Evolutionary conservation across 2,888 invertebrate species (phyloP), one percentile per base, ranked within the genome.

Genomic region (Linyphia triangularis): DNA sequence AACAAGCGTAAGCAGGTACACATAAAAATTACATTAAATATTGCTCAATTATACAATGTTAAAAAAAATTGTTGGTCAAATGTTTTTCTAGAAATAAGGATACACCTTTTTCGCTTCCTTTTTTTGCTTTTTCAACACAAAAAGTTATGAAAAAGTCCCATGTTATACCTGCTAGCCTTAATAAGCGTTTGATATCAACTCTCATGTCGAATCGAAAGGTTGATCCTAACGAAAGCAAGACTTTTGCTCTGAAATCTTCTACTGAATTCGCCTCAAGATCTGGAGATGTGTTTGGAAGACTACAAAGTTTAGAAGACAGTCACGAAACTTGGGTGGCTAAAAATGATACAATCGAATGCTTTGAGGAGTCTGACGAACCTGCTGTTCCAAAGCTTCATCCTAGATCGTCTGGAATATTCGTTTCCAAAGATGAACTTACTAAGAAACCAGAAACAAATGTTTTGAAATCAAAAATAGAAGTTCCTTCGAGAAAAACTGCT

Each of bases 271-370:
- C 81, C 28, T 57, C 67, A 16, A 73, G 86, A 67, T 81, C 86
- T 5, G 37, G 28, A 24, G 57, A 61, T 59, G 30, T 86, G 16
- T 86, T 86, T 73, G 63, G 75, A 24, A 51, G 43, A 7, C 67
- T 86, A 3, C 40, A 59, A n/a, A 13, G 16, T 19, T 26, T 86
- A n/a, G 86, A 86, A 61, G 26, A 69, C 9, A 30, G 37, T n/a
- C 86, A 86, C 75, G 37, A 67, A 69, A 59, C 73, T n/a, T 86
- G 86, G 86, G 40, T 86, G 9, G 37, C 81, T 9, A 40, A 86
- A 43, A 81, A 86, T 75, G 26, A 81, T 37, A 67, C 65, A 13
- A 6, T 51, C 9, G 72, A 79, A n/a, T 59, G 13, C 33, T 77
- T 77, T 59, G 85, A 63, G 30, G 61, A 61, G 16, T 7, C 61